Percentiles rank a stretch among this genome's conserved stretches.
Conservation (phyloP, 2,888 invertebrate genomes). For the Drosophila gaucha region DNA sequence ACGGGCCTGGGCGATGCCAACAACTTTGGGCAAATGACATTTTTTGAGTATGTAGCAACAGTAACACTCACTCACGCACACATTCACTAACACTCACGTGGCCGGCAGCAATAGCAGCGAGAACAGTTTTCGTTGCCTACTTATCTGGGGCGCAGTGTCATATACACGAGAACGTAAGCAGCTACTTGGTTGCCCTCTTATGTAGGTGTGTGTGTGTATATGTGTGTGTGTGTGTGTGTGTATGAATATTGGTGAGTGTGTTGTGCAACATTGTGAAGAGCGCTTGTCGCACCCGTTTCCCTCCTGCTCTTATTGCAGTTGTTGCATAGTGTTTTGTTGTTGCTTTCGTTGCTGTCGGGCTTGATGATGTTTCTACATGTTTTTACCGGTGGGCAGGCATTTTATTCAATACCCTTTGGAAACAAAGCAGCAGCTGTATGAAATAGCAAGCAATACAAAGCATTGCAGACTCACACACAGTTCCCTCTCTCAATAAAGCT, state of each 20-base stretch:
- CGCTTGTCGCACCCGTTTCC: conserved; percentile 51
- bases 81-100: conserved; percentile 12
- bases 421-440: conserved; percentile 9
- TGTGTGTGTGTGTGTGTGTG: conserved; percentile 8
- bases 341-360: conserved; percentile 33
- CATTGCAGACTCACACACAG: background rate
- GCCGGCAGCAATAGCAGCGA: conserved; percentile 20
- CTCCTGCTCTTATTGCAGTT: conserved; percentile 20
- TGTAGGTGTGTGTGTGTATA: conserved; percentile 6
- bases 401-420: conserved; percentile 23
- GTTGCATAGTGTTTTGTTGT: no score
- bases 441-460: background rate
- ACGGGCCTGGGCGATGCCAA: conserved; percentile 21
- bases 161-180: conserved; percentile 50
- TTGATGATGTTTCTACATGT: conserved; percentile 48
- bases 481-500: background rate
- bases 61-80: conserved; percentile 18
- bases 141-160: conserved; percentile 72
- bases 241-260: conserved; percentile 43
- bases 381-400: conserved; percentile 9
- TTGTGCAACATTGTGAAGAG: conserved; percentile 62
- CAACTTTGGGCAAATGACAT: conserved; percentile 48
- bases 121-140: conserved; percentile 69
- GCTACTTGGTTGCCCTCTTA: conserved; percentile 42
- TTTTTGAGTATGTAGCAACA: conserved; percentile 45